Conservation (phyloP, 2,888 invertebrate species). For the Oxytorus armatus region DNA sequence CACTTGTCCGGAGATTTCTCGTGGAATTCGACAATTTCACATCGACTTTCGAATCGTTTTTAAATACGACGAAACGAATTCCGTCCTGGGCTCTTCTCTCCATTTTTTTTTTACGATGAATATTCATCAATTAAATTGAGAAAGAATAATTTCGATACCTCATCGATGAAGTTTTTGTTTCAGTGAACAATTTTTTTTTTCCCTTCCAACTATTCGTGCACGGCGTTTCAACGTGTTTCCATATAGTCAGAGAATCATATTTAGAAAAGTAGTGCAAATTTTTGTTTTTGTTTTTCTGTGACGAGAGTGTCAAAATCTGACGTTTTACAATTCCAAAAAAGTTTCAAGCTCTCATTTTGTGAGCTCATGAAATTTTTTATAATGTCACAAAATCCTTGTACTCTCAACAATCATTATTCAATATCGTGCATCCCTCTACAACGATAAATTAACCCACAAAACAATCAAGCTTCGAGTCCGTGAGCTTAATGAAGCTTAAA, state of each 20-base stretch:
- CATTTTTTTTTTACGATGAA: conserved; percentile 4
- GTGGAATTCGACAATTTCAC: conserved; percentile 55
- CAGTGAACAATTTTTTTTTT: background rate
- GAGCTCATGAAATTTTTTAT: too few species aligned
- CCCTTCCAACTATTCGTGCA: background rate
- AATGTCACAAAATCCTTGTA: too few species aligned
- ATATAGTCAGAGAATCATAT: too few species aligned
- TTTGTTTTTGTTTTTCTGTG: background rate
- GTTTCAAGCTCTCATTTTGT: too few species aligned
- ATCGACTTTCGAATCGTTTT: conserved; percentile 53
- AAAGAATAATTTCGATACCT: background rate
- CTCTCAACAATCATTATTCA: too few species aligned
- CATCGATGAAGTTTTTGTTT: background rate
- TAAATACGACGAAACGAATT: conserved; percentile 17
- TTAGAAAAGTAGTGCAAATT: background rate
- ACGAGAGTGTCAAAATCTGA: too few species aligned
- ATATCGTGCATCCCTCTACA: too few species aligned
- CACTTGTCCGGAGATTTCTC: conserved; percentile 26
- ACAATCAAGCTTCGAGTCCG: too few species aligned
- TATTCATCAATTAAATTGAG: conserved; percentile 5
- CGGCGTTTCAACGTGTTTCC: background rate
- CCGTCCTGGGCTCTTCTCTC: too few species aligned
- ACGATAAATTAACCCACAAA: too few species aligned
- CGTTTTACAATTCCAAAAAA: too few species aligned
- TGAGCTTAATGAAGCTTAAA: too few species aligned